A percentile compares a stretch with the other conserved stretches of the same genome.
These are phyloP conservation scores for Euleptes europaea DNA, from an alignment of 2,113 vertebrate species.

Conservation along the genomic window DNA sequence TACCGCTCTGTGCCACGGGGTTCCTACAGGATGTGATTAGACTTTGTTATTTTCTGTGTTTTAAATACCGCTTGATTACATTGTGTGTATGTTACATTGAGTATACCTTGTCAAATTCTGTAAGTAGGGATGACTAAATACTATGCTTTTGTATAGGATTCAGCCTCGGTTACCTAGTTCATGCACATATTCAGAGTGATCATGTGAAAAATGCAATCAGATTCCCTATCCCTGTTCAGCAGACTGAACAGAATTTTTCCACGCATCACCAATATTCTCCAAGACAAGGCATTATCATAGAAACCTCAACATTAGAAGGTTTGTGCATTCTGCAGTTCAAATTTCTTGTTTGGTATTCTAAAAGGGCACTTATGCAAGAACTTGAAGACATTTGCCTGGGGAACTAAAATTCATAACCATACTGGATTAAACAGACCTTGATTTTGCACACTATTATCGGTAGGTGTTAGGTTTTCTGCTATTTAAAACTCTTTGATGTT, in stretches of 20 bases:
- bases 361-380: conserved; percentile 1
- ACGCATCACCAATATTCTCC: neutral
- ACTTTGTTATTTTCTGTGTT: too few species aligned
- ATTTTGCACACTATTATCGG: neutral
- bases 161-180: too few species aligned
- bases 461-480: neutral
- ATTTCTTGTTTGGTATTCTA: conserved; percentile 1
- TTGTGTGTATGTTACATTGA: too few species aligned
- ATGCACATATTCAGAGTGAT: too few species aligned
- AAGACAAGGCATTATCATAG: too few species aligned
- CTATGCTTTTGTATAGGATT: too few species aligned
- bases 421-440: neutral
- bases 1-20: too few species aligned
- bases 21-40: too few species aligned
- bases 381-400: neutral
- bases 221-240: neutral
- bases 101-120: too few species aligned
- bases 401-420: neutral
- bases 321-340: neutral
- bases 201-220: neutral
- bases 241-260: neutral
- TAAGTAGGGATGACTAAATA: too few species aligned
- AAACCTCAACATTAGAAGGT: neutral
- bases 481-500: conserved; percentile 8
- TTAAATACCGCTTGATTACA: too few species aligned